These are phyloP conservation scores for Aplysina aerophoba DNA, from an alignment of 37 sponge, comb jelly and placozoan genomes.

Conservation along the genomic window DNA sequence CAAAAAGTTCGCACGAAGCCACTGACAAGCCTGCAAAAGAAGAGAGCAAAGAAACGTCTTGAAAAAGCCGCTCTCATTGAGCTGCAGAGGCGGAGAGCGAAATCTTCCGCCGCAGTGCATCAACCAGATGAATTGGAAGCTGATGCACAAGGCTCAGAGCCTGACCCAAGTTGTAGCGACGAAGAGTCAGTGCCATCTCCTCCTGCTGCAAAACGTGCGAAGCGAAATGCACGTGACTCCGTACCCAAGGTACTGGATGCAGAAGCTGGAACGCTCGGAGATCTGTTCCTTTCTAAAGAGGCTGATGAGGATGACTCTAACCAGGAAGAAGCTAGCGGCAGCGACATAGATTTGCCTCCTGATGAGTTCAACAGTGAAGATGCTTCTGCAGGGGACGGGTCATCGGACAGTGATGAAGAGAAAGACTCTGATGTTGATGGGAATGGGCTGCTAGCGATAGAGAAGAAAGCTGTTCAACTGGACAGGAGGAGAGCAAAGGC, in stretches of 20 bases:
- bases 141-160: no score
- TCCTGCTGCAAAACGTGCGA: neutral
- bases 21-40: conserved; percentile 39
- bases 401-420: conserved; percentile 48
- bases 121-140: neutral
- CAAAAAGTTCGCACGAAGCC: conserved; percentile 20
- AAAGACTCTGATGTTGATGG: conserved; percentile 9
- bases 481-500: conserved; percentile 34
- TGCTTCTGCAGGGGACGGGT: neutral
- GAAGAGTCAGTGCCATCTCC: conserved; percentile 27
- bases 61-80: conserved; percentile 13
- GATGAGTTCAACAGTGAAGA: conserved; percentile 35
- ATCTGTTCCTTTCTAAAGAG: conserved; percentile 19
- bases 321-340: conserved; percentile 20
- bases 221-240: neutral
- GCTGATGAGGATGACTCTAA: conserved; percentile 18
- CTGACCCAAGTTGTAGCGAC: neutral
- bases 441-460: conserved; percentile 18
- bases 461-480: conserved; percentile 60
- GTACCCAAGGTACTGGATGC: neutral
- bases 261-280: conserved; percentile 1
- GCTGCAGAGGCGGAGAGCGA: neutral
- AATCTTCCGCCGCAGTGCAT: conserved; percentile 17
- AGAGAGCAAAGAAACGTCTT: conserved; percentile 26
- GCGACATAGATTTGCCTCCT: neutral